These are phyloP conservation scores for Hippocampus zosterae DNA, from an alignment of 2,113 vertebrate genomes.

Conservation along the genomic window DNA sequence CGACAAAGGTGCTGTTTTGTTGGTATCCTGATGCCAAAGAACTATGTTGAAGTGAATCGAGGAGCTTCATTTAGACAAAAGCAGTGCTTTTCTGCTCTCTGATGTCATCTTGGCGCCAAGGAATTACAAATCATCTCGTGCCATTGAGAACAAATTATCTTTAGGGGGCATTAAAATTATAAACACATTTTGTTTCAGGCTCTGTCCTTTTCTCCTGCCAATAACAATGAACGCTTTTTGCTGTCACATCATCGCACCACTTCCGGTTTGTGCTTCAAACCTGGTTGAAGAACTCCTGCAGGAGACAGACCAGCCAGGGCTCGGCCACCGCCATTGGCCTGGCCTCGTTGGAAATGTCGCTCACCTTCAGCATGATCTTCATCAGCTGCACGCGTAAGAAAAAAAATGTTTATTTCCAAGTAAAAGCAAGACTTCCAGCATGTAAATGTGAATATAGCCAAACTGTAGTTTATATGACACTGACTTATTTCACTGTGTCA, in stretches of 20 bases:
- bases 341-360: slow-evolving; percentile 75
- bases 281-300: slow-evolving; percentile 78
- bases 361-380: slow-evolving; percentile 77
- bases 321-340: slow-evolving; percentile 72
- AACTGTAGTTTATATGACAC: too few species aligned
- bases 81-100: not conserved
- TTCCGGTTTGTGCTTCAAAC: slow-evolving; percentile 29
- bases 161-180: not conserved
- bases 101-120: too few species aligned
- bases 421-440: not conserved
- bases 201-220: too few species aligned
- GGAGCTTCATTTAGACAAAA: not conserved
- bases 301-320: slow-evolving; percentile 74
- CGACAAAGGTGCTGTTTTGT: too few species aligned
- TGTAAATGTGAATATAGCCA: not conserved
- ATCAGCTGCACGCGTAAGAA: slow-evolving; percentile 53
- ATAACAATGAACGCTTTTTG: not conserved
- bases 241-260: not conserved
- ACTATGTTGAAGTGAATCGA: not conserved
- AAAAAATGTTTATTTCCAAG: not conserved
- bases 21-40: too few species aligned
- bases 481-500: not conserved
- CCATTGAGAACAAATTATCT: too few species aligned
- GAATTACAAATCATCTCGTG: too few species aligned
- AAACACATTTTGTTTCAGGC: too few species aligned